Evolutionary conservation across 1,140 invertebrate genomes (phyloP).

Genomic region (Bombus superbus): DNA sequence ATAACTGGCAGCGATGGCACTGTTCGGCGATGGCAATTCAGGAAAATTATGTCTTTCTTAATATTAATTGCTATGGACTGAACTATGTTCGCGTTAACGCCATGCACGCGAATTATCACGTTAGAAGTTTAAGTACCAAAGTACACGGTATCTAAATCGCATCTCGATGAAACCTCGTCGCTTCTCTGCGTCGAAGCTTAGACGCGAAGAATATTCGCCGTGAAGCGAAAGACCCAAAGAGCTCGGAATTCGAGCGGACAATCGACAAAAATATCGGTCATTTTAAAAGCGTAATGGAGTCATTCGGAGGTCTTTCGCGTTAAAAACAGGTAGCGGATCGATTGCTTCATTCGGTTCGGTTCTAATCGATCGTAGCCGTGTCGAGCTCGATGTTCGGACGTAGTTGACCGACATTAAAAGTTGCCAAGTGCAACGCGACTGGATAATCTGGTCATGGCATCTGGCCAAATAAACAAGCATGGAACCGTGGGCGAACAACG

Average conservation of each 20-base stretch:
- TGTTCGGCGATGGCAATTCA: no score
- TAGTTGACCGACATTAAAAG: slow-evolving; percentile 60
- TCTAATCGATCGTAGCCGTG: slow-evolving; percentile 61
- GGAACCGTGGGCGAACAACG: slow-evolving; percentile 35
- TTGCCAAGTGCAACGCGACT: slow-evolving; percentile 57
- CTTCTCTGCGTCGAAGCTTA: no score
- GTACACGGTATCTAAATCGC: no score
- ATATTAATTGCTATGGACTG: no score
- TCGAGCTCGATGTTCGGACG: background rate
- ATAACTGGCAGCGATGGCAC: no score
- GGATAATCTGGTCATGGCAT: slow-evolving; percentile 65
- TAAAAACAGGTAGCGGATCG: background rate
- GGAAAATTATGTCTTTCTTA: no score
- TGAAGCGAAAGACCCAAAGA: no score
- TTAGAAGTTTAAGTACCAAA: no score
- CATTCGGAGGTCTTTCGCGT: background rate
- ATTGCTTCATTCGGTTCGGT: slow-evolving; percentile 17
- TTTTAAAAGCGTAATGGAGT: background rate
- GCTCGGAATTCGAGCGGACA: background rate
- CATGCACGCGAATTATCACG: no score
- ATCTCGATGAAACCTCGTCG: no score
- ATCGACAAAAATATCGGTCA: background rate
- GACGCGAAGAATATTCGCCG: no score
- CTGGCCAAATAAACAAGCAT: slow-evolving; percentile 66
- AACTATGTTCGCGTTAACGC: no score